phyloP scores from a whole-genome alignment of 2,888 invertebrate genomes.

The Lasioglossum marginatum region DNA sequence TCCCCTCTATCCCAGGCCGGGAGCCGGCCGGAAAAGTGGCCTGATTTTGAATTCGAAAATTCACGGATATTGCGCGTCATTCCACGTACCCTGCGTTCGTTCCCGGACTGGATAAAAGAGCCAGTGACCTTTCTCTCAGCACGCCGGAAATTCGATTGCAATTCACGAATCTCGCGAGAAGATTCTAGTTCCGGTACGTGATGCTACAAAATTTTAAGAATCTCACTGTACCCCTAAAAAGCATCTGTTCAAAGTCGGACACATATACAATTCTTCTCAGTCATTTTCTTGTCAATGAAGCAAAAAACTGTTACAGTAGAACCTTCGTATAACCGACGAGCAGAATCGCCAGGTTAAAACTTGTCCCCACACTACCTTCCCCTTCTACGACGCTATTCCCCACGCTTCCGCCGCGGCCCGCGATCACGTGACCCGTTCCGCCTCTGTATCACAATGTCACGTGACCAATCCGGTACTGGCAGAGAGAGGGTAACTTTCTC shows the following conservation, averaged over 20 bases:
- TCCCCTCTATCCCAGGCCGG: neutral
- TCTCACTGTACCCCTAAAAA: neutral
- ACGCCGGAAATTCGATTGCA: neutral
- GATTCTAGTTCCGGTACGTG: neutral
- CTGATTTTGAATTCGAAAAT: slow-evolving; percentile 40
- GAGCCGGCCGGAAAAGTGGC: slow-evolving; percentile 31
- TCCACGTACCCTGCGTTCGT: slow-evolving; percentile 18
- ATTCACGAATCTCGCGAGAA: neutral
- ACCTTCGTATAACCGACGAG: no score
- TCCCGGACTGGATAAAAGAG: slow-evolving; percentile 15
- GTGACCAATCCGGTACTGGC: no score
- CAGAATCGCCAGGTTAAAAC: no score
- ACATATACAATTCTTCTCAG: neutral
- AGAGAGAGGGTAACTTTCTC: no score
- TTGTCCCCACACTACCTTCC: no score
- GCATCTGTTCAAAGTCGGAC: neutral
- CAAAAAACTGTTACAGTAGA: no score
- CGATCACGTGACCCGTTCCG: no score
- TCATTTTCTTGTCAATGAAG: neutral
- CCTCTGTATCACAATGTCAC: no score
- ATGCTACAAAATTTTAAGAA: neutral
- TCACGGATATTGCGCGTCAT: slow-evolving; percentile 34
- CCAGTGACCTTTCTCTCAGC: neutral
- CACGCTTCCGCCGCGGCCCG: no score
- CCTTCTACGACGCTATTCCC: no score